Base-by-base conservation (phyloP, 2,113 vertebrate genomes). In the Entomyzon cyanotis region DNA sequence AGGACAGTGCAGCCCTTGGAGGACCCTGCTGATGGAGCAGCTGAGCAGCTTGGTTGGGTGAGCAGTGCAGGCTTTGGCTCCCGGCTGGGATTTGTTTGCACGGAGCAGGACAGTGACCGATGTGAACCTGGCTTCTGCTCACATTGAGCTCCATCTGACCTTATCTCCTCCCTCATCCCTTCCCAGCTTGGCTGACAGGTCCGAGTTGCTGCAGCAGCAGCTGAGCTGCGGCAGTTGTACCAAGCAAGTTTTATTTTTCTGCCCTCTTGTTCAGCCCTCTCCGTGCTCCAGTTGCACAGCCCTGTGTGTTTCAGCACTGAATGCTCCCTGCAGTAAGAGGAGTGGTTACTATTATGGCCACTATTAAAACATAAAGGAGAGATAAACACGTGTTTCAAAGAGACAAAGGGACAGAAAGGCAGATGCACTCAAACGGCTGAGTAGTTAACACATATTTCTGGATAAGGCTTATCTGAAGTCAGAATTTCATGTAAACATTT, bases 321-420 rank as follows among this genome's bases (percentile, higher is more conserved):
- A 42, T 27, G 30, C 23, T 77, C 41, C 20, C 46, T 62, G 50
- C 37, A 14, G 14, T 28, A 52, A 64, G 6, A 27, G n/a, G 71
- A 10, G 39, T 47, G 30, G 63, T 87, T 84, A 27, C 37, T 76
- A 24, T 82, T 87, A 84, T 76, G 53, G 62, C 44, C 65, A 30
- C 41, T 84, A 75, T 64, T 91, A 91, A 93, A 92, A 71, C 62
- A 89, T 81, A 64, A 91, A 84, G 22, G 73, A 89, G 52, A 94
- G 73, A 94, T 78, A 92, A 94, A 84, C 37, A 7, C 1, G 0
- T n/a, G 49, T 76, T 88, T 84, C 55, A 83, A 59, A 87, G 65
- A 1, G 3, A 44, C 62, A 75, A 70, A 69, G 49, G 37, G 42
- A 58, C 71, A 74, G 76, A 49, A 56, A 44, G 37, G 60, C 80